Percentiles rank a stretch among this genome's conserved stretches.
Evolutionary conservation across 2,797 vertebrate species (phyloP).

Genomic region (Danio aesculapii): DNA sequence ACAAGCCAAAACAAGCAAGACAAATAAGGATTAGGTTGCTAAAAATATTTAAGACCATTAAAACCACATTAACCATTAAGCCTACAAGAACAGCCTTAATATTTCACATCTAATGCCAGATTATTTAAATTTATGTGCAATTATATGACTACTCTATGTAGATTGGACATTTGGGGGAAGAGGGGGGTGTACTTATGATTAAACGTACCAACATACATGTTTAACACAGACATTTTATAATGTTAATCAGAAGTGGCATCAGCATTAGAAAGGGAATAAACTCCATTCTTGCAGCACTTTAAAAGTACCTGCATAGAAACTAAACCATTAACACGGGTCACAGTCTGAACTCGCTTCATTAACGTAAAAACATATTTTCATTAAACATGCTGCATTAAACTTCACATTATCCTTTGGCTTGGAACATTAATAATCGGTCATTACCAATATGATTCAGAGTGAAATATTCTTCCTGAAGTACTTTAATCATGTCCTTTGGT

Average conservation of each 20-base stretch:
- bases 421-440: conserved; percentile 43
- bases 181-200: neutral
- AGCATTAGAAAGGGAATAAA: neutral
- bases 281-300: neutral
- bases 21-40: neutral
- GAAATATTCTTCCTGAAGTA: neutral
- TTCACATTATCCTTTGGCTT: conserved; percentile 37
- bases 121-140: neutral
- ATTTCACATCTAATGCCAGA: neutral
- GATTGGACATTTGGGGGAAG: neutral
- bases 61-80: neutral
- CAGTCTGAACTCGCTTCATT: conserved; percentile 13
- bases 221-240: conserved; percentile 11
- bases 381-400: conserved; percentile 42
- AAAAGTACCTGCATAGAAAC: neutral
- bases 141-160: neutral
- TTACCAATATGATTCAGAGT: conserved; percentile 19
- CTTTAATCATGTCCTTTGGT: conserved; percentile 4
- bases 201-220: neutral
- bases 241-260: neutral
- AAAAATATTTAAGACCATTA: neutral
- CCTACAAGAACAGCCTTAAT: neutral
- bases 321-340: conserved; percentile 26
- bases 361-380: conserved; percentile 13
- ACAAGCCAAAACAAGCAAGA: neutral